These are phyloP conservation scores for Perizoma flavofasciatum DNA, from an alignment of 2,888 invertebrate species.

Conservation along the genomic window DNA sequence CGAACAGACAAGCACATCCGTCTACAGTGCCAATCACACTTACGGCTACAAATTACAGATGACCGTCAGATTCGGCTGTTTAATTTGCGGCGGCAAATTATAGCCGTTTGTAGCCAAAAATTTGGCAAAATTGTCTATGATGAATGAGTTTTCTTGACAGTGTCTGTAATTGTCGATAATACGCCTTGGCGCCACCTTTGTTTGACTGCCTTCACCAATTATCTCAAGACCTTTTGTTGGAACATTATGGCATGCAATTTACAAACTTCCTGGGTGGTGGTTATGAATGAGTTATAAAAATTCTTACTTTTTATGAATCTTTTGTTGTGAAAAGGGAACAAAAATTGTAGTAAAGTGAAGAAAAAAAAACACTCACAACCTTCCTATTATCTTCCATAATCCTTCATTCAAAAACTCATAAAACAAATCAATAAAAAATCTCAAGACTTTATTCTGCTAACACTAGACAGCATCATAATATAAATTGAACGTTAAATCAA, in stretches of 20 bases:
- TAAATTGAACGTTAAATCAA: not conserved
- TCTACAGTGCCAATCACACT: slow-evolving; percentile 36
- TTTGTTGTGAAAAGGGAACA: slow-evolving; percentile 13
- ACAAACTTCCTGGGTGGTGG: slow-evolving; percentile 54
- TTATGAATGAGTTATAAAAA: slow-evolving; percentile 47
- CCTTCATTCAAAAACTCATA: too few species aligned
- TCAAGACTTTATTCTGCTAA: too few species aligned
- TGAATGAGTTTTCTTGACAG: slow-evolving; percentile 11
- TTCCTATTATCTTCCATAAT: too few species aligned
- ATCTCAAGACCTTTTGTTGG: slow-evolving; percentile 49
- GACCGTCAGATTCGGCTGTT: slow-evolving; percentile 21
- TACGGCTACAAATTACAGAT: slow-evolving; percentile 34
- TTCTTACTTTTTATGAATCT: slow-evolving; percentile 26
- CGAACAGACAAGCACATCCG: slow-evolving; percentile 61
- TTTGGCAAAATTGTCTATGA: slow-evolving; percentile 26
- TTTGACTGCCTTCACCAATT: slow-evolving; percentile 44
- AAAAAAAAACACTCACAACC: not conserved
- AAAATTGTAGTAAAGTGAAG: not conserved
- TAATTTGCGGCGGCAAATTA: slow-evolving; percentile 22
- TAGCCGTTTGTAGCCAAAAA: slow-evolving; percentile 14
- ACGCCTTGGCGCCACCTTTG: slow-evolving; percentile 32
- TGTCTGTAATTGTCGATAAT: slow-evolving; percentile 1
- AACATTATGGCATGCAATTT: slow-evolving; percentile 44
- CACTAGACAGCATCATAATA: not conserved
- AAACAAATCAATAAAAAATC: too few species aligned